Base-by-base conservation (phyloP, 2,888 invertebrate species). In the Osmoderma eremita region DNA sequence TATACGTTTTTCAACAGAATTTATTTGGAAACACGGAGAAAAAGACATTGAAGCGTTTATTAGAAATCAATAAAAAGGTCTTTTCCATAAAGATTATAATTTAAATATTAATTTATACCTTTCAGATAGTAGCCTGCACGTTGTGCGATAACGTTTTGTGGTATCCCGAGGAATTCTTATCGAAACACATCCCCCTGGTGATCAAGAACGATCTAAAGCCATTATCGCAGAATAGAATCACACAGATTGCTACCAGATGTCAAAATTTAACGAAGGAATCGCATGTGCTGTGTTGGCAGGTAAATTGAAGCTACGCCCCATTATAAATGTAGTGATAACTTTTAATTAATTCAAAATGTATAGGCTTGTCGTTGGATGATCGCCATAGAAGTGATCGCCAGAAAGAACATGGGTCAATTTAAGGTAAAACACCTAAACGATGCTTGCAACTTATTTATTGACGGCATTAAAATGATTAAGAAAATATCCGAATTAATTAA, bases 91-190 rank as follows among this genome's bases (percentile, higher is more conserved):
- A n/a, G 30, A 69, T n/a, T 51, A 69, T 63, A 64, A 67, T 2
- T 39, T 65, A 17, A 68, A 68, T 68, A 63, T 70, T 69, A 69
- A 63, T 41, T 64, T 58, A 63, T 30, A 24, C 49, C 64, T 83
- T 83, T 12, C 79, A 92, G 88, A 87, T 92, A 49, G 91, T 92
- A 71, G 91, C 91, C 36, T 89, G 95, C 67, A 90, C 91, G 50
- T 82, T 98, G 36, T 86, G 88, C 67, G 95, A 94, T 0, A 92
- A 92, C 77, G 85, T 92, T 13, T 81, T 94, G 63, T 97, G 95
- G 95, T 89, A 91, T 76, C 94, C 97, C 0, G 92, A 91, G 78
- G 86, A 88, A 73, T 97, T 97, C 82, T 84, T 97, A 2, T 82
- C 85, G 50, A 86, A 87, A 73, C 87, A 88, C 80, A 83, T 88